Base-by-base conservation (phyloP, 2,113 vertebrate species). In the Aspiorhynchus laticeps region DNA sequence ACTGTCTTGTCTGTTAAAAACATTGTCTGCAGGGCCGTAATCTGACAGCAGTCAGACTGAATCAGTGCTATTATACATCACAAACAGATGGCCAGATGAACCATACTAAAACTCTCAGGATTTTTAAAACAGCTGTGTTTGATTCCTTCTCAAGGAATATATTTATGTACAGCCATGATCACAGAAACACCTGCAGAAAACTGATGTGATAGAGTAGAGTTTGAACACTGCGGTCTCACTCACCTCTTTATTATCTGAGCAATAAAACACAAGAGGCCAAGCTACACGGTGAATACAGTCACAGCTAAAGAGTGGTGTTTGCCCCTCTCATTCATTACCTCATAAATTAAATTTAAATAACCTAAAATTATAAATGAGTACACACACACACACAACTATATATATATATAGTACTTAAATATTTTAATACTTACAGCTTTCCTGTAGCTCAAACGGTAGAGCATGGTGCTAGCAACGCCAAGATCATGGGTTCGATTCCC, bases 11-110 rank as follows among this genome's bases (percentile, higher is more conserved):
- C 61, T 67, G 26, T 83, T 83, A 53, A 83, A 83, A 71, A 67
- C 61, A 80, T 14, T 67, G 80, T 15, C 80, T 67, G 61, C 26
- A 48, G 61, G 61, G 19, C 26, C 1, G 5, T 83, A 48, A 83
- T 83, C 80, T 83, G 80, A 69, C 80, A 83, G 61, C 80, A 51
- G 61, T 69, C 80, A 69, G 61, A 51, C 63, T 36, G 43, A 26
- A 71, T 83, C 80, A 33, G 80, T 36, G 26, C 43, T 83, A 33
- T 83, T 71, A 83, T 83, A 83, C 80, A 69, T 71, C 80, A 83
- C 26, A 33, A 10, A 83, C 80, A 48, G 63, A 83, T 51, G 33
- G 38, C 59, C 26, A 48, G 59, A 82, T 67, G 10, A 82, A 67
- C 26, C 26, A 82, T 21, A 73, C 69, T 73, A 73, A 5, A 73